phyloP scores from a whole-genome alignment of 2,888 invertebrate species.

The Apodemia mormo region DNA sequence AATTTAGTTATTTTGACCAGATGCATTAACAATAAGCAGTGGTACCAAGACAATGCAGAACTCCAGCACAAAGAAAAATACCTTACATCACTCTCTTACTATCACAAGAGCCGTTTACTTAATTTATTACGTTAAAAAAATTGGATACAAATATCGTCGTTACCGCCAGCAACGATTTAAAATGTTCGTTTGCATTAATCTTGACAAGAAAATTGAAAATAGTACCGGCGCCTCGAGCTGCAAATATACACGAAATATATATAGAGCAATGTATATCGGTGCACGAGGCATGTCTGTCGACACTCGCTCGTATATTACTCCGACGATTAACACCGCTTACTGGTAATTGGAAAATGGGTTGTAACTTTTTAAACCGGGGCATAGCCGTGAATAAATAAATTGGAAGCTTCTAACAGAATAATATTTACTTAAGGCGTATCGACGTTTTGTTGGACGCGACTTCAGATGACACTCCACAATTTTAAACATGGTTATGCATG shows the following conservation, averaged over 20 bases:
- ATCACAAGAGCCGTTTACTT: no score
- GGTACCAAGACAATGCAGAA: no score
- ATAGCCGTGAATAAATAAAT: neutral
- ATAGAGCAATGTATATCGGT: constrained; percentile 47
- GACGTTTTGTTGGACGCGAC: neutral
- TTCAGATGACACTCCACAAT: neutral
- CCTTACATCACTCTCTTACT: no score
- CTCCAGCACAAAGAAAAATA: no score
- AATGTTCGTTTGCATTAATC: constrained; percentile 1
- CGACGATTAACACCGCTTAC: neutral
- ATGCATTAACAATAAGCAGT: no score
- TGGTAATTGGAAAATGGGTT: neutral
- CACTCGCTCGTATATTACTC: constrained; percentile 38
- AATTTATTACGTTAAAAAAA: neutral
- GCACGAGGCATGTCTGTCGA: constrained; percentile 61
- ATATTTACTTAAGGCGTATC: neutral
- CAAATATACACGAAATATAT: constrained; percentile 50
- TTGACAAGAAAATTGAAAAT: constrained; percentile 44
- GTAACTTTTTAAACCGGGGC: constrained; percentile 1
- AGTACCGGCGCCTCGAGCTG: constrained; percentile 46
- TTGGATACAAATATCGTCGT: neutral
- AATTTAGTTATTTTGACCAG: no score
- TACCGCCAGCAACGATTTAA: neutral
- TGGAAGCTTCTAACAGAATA: neutral
- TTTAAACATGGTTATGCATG: no score